phyloP scores from a whole-genome alignment of 1,140 invertebrate genomes.

The Zaprionus capensis region DNA sequence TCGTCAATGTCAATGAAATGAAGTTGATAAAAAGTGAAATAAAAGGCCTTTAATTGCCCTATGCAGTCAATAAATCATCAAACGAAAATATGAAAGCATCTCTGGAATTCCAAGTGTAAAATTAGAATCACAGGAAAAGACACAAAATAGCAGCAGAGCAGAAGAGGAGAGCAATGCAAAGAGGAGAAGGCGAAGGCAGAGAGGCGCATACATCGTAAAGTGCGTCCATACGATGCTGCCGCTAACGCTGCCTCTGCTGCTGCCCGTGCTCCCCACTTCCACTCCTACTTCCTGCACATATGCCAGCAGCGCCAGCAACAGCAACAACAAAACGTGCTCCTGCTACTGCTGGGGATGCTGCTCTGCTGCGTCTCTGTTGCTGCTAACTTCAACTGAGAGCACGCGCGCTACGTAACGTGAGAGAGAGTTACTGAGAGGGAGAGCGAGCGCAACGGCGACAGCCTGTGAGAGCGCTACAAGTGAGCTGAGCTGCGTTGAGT shows the following conservation, averaged over 20 bases:
- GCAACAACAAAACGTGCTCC: constrained; percentile 54
- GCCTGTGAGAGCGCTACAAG: constrained; percentile 41
- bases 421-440: background rate
- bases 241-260: constrained; percentile 4
- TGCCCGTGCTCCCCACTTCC: constrained; percentile 50
- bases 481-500: constrained; percentile 30
- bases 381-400: constrained; percentile 19
- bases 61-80: constrained; percentile 81
- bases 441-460: constrained; percentile 4
- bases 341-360: constrained; percentile 68
- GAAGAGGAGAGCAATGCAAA: background rate
- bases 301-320: constrained; percentile 49
- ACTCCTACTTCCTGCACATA: constrained; percentile 61
- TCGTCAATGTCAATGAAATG: constrained; percentile 74
- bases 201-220: constrained; percentile 62
- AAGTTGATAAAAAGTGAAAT: constrained; percentile 79
- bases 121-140: constrained; percentile 71
- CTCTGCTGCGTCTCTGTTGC: constrained; percentile 37
- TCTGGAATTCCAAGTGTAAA: constrained; percentile 74
- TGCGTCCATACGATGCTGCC: constrained; percentile 51
- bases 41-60: constrained; percentile 80
- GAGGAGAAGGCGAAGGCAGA: constrained; percentile 50
- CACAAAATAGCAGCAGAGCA: constrained; percentile 63
- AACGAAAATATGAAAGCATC: constrained; percentile 80
- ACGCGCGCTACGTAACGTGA: constrained; percentile 23